These are phyloP conservation scores for Engystomops pustulosus DNA, from an alignment of 2,113 vertebrate genomes.

Conservation along the genomic window DNA sequence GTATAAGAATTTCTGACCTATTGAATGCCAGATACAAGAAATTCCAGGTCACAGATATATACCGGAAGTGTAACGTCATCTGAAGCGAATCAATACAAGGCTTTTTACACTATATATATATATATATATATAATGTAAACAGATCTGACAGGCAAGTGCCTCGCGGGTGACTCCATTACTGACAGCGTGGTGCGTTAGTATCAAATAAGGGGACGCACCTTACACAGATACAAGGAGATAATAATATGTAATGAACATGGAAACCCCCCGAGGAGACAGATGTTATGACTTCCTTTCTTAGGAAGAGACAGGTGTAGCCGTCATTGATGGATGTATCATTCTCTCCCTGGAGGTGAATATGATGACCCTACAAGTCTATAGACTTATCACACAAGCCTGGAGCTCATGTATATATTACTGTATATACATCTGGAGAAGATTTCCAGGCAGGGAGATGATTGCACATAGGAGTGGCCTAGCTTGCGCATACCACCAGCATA, in stretches of 20 bases:
- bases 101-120: background rate
- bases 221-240: background rate
- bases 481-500: conserved; percentile 1
- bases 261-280: background rate
- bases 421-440: background rate
- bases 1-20: no score
- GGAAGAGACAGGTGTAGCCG: background rate
- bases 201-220: background rate
- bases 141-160: no score
- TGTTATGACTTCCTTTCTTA: background rate
- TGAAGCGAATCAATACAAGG: no score
- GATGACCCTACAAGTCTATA: background rate
- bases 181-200: background rate
- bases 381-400: background rate
- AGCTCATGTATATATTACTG: no score
- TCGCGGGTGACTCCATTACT: background rate
- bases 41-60: no score
- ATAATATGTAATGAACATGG: background rate
- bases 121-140: background rate
- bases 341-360: background rate
- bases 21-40: no score
- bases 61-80: no score
- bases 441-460: background rate
- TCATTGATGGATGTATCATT: background rate
- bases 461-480: background rate